phyloP scores from a whole-genome alignment of 2,113 vertebrate genomes.

The Oreocharis arfaki region DNA sequence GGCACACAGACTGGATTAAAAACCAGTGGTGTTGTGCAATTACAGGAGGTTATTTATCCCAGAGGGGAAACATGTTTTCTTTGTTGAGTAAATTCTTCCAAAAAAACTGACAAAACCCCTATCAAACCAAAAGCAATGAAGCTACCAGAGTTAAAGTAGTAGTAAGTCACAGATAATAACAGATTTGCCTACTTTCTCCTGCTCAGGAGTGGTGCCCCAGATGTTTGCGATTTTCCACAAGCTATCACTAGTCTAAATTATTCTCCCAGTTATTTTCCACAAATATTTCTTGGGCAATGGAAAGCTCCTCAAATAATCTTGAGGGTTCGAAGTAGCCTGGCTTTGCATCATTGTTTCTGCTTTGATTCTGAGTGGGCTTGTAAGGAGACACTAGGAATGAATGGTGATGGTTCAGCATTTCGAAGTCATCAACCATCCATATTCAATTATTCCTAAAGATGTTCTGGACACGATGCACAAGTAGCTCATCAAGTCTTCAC shows the following conservation, averaged over 20 bases:
- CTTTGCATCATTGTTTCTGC: neutral
- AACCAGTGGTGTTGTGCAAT: neutral
- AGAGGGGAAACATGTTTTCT: neutral
- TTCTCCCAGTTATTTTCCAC: neutral
- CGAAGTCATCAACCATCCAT: neutral
- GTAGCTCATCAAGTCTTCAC: neutral
- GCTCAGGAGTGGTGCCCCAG: neutral
- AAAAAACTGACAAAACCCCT: neutral
- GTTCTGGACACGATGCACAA: neutral
- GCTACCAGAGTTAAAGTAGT: neutral
- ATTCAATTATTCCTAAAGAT: neutral
- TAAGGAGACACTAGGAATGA: neutral
- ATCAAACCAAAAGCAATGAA: neutral
- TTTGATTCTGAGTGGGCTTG: neutral
- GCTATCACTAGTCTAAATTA: neutral
- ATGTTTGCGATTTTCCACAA: constrained; percentile 29
- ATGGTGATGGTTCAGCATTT: neutral
- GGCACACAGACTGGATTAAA: neutral
- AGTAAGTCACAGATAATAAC: constrained; percentile 2
- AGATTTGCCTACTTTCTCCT: neutral
- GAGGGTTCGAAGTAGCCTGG: neutral
- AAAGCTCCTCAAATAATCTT: neutral
- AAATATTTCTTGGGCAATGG: neutral
- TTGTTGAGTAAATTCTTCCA: neutral
- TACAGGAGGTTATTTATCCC: neutral